Conservation (phyloP, 2,797 vertebrate genomes). For the Bradypus variegatus region DNA sequence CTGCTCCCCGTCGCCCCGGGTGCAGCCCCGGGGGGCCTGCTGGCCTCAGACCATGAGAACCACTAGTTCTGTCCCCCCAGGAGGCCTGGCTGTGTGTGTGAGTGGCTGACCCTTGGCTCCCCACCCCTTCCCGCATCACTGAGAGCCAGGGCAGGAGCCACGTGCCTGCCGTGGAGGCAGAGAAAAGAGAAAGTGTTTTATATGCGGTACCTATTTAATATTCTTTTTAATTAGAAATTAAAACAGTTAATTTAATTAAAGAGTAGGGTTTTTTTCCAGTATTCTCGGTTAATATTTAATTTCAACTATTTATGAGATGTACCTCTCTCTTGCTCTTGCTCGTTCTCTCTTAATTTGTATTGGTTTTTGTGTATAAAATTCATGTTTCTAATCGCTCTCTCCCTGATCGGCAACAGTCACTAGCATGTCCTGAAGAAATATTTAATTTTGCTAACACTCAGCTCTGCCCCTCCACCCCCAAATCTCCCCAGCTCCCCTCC, state of each 20-base stretch:
- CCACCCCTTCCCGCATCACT: slow-evolving; percentile 44
- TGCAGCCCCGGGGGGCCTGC: slow-evolving; percentile 8
- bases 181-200: slow-evolving; percentile 79
- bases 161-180: slow-evolving; percentile 55
- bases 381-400: slow-evolving; percentile 72
- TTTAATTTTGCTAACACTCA: slow-evolving; percentile 80
- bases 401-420: slow-evolving; percentile 76
- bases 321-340: slow-evolving; percentile 64
- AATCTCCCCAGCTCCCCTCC: slow-evolving; percentile 52
- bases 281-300: slow-evolving; percentile 98
- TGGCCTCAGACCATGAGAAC: slow-evolving; percentile 61
- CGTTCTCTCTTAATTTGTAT: slow-evolving; percentile 71
- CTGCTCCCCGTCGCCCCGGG: not conserved
- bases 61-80: slow-evolving; percentile 62
- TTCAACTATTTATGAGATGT: slow-evolving; percentile 92
- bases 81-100: slow-evolving; percentile 66
- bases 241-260: slow-evolving; percentile 82
- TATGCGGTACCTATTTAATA: slow-evolving; percentile 81
- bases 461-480: slow-evolving; percentile 64
- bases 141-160: slow-evolving; percentile 52
- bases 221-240: slow-evolving; percentile 83
- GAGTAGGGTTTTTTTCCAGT: slow-evolving; percentile 87
- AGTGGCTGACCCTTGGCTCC: slow-evolving; percentile 63
- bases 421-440: slow-evolving; percentile 77
- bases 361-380: slow-evolving; percentile 75